Evolutionary conservation across 2,797 vertebrate genomes (phyloP).

Genomic region (Okamejei kenojei): DNA sequence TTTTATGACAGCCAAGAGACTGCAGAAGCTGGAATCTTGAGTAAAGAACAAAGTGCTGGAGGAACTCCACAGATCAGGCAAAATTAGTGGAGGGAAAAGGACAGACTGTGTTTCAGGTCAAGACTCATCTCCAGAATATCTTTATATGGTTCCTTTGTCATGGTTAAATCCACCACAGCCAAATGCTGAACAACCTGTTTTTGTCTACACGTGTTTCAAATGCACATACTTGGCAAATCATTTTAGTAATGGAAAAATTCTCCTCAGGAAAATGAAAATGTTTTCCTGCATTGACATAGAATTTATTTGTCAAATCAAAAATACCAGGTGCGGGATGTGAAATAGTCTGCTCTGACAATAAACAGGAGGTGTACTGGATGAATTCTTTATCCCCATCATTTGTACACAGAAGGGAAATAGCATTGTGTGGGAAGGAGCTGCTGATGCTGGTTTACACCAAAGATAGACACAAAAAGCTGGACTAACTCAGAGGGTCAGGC

Average conservation of each 20-base stretch:
- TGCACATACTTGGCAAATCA: neutral
- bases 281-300: neutral
- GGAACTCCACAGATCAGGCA: no score
- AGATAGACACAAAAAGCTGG: no score
- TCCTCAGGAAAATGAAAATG: neutral
- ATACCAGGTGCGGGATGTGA: neutral
- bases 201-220: neutral
- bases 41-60: no score
- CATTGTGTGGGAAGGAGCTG: no score
- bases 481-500: no score
- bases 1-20: no score
- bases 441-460: no score
- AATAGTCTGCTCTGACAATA: neutral
- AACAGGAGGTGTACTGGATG: neutral
- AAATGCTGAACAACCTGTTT: neutral
- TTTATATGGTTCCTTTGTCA: neutral
- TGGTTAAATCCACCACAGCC: neutral
- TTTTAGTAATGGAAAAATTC: neutral
- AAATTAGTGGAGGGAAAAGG: no score
- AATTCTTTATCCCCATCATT: neutral
- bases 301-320: neutral
- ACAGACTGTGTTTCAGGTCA: no score
- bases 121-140: no score
- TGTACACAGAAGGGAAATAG: neutral
- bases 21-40: no score